phyloP scores from a whole-genome alignment of 2,113 vertebrate species.

The Tauraco erythrolophus region DNA sequence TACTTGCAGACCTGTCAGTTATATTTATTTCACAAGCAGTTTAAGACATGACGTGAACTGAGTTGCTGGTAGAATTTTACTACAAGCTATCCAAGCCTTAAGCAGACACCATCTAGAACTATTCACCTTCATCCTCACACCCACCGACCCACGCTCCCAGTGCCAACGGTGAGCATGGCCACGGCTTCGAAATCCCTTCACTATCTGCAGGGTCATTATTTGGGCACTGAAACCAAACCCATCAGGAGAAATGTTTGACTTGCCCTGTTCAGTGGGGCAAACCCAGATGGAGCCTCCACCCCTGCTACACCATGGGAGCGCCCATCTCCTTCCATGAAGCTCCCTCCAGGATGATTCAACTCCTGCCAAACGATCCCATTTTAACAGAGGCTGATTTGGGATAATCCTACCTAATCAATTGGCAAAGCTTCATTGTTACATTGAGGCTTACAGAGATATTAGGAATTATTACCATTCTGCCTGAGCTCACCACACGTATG shows the following conservation, averaged over 20 bases:
- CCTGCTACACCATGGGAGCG: fast-evolving
- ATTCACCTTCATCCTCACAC: not conserved
- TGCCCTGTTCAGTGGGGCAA: fast-evolving
- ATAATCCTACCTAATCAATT: not conserved
- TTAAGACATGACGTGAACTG: not conserved
- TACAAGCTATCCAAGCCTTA: not conserved
- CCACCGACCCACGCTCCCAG: not conserved
- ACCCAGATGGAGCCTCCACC: not conserved
- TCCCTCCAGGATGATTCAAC: not conserved
- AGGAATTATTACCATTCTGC: not conserved
- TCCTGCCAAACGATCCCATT: not conserved
- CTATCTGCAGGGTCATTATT: not conserved
- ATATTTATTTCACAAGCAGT: constrained; percentile 26
- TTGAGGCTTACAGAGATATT: not conserved
- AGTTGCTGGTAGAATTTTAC: constrained; percentile 7
- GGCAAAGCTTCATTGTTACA: not conserved
- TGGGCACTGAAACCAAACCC: not conserved
- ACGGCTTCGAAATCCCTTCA: fast-evolving
- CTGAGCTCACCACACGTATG: not conserved
- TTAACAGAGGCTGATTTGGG: not conserved
- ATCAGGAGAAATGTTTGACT: not conserved
- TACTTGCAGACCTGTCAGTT: not conserved
- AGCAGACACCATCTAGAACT: not conserved
- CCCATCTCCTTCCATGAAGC: not conserved
- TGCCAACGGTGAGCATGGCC: not conserved